phyloP scores from a whole-genome alignment of 2,888 invertebrate genomes.

The Nephrotoma flavescens region DNA sequence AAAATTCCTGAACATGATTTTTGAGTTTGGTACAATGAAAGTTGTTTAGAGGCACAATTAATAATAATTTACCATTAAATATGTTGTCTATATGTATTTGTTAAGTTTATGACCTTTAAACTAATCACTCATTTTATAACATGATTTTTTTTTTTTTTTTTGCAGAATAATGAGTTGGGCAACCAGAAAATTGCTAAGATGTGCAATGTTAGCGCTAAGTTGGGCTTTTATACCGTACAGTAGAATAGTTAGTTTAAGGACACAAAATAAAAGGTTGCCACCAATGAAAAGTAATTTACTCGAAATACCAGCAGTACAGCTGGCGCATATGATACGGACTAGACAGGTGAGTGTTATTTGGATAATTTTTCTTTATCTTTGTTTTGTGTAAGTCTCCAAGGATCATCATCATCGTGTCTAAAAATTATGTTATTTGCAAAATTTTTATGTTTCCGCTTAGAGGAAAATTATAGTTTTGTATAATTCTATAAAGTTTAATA shows the following conservation, averaged over 20 bases:
- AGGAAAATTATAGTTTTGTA: neutral
- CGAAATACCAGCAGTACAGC: conserved; percentile 48
- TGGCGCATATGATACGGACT: conserved; percentile 56
- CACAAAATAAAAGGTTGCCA: conserved; percentile 43
- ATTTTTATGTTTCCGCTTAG: neutral
- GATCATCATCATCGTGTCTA: too few species aligned
- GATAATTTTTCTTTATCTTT: too few species aligned
- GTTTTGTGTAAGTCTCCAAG: too few species aligned
- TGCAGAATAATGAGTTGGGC: conserved; percentile 45
- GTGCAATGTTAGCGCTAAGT: conserved; percentile 41
- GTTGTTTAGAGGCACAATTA: neutral
- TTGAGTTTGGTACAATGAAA: neutral
- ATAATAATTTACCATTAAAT: conserved; percentile 15
- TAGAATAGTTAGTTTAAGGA: conserved; percentile 35
- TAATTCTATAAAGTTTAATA: neutral
- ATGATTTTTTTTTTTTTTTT: conserved; percentile 26
- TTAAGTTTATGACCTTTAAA: neutral
- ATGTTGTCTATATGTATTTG: conserved; percentile 27
- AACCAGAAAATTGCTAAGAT: conserved; percentile 41
- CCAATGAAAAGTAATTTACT: conserved; percentile 51
- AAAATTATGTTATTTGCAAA: too few species aligned
- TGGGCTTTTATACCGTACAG: conserved; percentile 40
- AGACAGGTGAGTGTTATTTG: conserved; percentile 39
- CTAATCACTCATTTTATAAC: neutral
- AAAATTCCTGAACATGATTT: neutral